A percentile compares a stretch with the other conserved stretches of the same genome.
Evolutionary conservation across 2,113 vertebrate genomes (phyloP).

Genomic region (Hemiscyllium ocellatum): DNA sequence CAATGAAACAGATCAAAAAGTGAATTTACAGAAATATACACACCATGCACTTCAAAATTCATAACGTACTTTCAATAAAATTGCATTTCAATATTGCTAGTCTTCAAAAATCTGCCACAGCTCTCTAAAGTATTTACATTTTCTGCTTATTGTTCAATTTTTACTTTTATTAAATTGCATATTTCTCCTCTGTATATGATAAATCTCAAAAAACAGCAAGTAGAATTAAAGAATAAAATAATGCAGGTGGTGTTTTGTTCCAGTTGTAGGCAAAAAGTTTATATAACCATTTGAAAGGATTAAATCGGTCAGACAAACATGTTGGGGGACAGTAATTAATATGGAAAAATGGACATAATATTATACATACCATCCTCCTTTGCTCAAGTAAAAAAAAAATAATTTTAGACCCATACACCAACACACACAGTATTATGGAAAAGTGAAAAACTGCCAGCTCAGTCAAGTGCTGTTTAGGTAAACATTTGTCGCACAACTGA

Average conservation of each 20-base stretch:
- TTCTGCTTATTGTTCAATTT: neutral
- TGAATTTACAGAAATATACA: neutral
- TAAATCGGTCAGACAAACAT: neutral
- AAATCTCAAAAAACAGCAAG: neutral
- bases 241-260: neutral
- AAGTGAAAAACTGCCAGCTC: neutral
- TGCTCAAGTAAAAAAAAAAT: neutral
- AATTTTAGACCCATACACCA: neutral
- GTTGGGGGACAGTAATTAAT: neutral
- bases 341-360: neutral
- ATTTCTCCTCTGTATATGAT: neutral
- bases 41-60: neutral
- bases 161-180: neutral
- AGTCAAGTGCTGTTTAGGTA: slow-evolving; percentile 21
- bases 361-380: neutral
- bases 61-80: neutral
- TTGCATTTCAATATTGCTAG: neutral
- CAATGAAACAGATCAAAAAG: neutral
- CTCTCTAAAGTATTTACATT: neutral
- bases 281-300: neutral
- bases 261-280: neutral
- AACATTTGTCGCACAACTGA: slow-evolving; percentile 37
- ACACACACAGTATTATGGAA: neutral
- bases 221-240: neutral
- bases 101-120: slow-evolving; percentile 13